A percentile compares a stretch with the other conserved stretches of the same genome.
Conservation (phyloP, 1,140 invertebrate genomes). For the Drosophila orosa region DNA sequence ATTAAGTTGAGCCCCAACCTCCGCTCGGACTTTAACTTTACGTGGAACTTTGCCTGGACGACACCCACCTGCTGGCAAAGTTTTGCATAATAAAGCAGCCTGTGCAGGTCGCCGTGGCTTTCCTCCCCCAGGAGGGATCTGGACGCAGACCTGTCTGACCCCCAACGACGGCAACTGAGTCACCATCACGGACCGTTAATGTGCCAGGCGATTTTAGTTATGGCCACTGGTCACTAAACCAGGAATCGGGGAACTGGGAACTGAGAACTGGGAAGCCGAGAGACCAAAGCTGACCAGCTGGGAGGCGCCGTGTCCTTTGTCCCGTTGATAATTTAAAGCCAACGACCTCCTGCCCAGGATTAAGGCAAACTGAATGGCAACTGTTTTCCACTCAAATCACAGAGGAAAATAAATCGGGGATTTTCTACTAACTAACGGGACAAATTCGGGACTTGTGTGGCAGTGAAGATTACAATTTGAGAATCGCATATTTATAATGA, state of each 20-base stretch:
- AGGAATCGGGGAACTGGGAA: not conserved
- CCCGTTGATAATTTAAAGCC: constrained; percentile 58
- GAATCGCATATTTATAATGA: not conserved
- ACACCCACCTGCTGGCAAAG: constrained; percentile 60
- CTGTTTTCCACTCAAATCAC: constrained; percentile 37
- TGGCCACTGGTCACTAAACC: constrained; percentile 37
- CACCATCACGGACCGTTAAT: constrained; percentile 46
- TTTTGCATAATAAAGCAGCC: constrained; percentile 71
- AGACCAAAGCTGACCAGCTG: constrained; percentile 41
- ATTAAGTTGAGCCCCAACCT: constrained; percentile 8
- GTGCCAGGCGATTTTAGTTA: constrained; percentile 52
- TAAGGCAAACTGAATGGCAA: constrained; percentile 39
- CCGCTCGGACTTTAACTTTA: constrained; percentile 21
- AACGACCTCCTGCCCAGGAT: constrained; percentile 65
- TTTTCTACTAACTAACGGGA: constrained; percentile 5
- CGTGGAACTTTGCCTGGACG: constrained; percentile 45
- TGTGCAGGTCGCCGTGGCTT: constrained; percentile 27
- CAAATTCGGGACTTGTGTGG: not conserved
- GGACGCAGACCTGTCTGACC: constrained; percentile 50
- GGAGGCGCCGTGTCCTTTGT: constrained; percentile 43
- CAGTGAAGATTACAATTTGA: not conserved
- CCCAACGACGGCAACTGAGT: constrained; percentile 23
- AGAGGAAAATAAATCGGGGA: constrained; percentile 34
- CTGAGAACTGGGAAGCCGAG: not conserved
- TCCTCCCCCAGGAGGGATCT: constrained; percentile 23